Evolutionary conservation across 2,888 invertebrate species (phyloP).

Genomic region (Pseudococcus viburni): DNA sequence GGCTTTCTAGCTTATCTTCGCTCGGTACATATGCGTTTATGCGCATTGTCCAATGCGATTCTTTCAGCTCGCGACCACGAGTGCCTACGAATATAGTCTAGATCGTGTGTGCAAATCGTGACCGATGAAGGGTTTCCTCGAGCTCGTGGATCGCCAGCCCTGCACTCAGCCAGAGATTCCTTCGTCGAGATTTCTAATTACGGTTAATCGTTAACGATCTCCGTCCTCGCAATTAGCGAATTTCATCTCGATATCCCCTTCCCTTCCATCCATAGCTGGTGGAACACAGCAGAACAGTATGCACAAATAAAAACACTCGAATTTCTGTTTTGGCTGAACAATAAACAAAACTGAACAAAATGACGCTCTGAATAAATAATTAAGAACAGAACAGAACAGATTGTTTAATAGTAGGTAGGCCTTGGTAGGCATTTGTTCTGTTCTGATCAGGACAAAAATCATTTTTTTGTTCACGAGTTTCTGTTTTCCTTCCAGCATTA

Average conservation of each 20-base stretch:
- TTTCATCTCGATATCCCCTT: not conserved
- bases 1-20: constrained; percentile 42
- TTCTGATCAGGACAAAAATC: too few relatives aligned
- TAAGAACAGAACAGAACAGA: too few relatives aligned
- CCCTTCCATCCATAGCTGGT: too few relatives aligned
- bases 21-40: not conserved
- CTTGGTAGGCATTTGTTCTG: too few relatives aligned
- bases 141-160: not conserved
- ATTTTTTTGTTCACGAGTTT: too few relatives aligned
- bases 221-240: not conserved
- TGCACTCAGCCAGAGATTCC: not conserved
- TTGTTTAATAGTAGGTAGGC: too few relatives aligned
- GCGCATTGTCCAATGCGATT: not conserved
- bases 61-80: not conserved
- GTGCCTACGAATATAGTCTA: not conserved
- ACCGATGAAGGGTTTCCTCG: not conserved
- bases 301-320: too few relatives aligned
- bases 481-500: too few relatives aligned
- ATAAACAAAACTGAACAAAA: too few relatives aligned
- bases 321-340: too few relatives aligned
- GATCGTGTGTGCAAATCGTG: constrained; percentile 47
- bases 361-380: too few relatives aligned
- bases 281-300: too few relatives aligned
- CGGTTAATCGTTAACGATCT: constrained; percentile 19
- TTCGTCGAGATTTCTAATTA: constrained; percentile 19